Evolutionary conservation across 2,888 invertebrate genomes (phyloP).

Genomic region (Rhagonycha lutea): DNA sequence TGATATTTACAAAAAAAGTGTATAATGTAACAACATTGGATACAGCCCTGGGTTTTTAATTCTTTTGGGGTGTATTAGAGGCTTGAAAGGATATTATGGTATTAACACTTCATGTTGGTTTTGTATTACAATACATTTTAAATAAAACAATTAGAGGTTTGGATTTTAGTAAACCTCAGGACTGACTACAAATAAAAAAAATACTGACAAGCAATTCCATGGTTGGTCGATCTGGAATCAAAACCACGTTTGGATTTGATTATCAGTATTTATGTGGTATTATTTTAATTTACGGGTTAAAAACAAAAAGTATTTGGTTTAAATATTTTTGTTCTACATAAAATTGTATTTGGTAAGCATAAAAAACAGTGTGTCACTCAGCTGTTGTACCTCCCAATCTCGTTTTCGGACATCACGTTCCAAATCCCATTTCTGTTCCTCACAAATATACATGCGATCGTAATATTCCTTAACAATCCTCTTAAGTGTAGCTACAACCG

Average conservation of each 20-base stretch:
- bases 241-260: neutral
- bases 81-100: slow-evolving; percentile 43
- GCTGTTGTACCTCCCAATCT: slow-evolving; percentile 93
- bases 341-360: slow-evolving; percentile 19
- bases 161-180: slow-evolving; percentile 36
- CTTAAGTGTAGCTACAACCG: slow-evolving; percentile 82
- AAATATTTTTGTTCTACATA: slow-evolving; percentile 15
- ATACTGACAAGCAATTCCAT: slow-evolving; percentile 13
- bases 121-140: slow-evolving; percentile 29
- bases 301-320: slow-evolving; percentile 4
- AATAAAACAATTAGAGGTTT: slow-evolving; percentile 33
- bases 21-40: slow-evolving; percentile 12
- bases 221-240: neutral
- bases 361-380: slow-evolving; percentile 31
- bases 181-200: slow-evolving; percentile 31
- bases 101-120: slow-evolving; percentile 53
- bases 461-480: slow-evolving; percentile 94
- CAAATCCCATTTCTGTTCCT: slow-evolving; percentile 99
- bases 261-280: slow-evolving; percentile 1
- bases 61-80: slow-evolving; percentile 20
- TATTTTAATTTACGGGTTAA: neutral
- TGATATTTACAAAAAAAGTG: slow-evolving; percentile 27
- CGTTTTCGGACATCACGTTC: slow-evolving; percentile 99
- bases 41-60: slow-evolving; percentile 40
- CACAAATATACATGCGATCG: slow-evolving; percentile 96